Evolutionary conservation across 2,888 invertebrate genomes (phyloP).

Genomic region (Pseudanteris insignis): DNA sequence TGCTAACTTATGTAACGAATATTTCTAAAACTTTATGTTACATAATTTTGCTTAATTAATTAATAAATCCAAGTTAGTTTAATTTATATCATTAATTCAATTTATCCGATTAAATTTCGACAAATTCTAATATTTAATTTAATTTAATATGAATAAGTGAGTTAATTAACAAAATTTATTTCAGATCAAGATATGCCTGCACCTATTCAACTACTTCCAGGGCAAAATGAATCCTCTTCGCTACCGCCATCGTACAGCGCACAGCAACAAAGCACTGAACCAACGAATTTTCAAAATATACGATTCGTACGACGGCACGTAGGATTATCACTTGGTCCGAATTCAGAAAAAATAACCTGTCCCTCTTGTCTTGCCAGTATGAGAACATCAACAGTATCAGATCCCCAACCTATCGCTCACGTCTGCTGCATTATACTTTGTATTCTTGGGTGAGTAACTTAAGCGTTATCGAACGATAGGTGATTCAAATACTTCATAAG

Average conservation of each 20-base stretch:
- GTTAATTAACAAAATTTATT: no score
- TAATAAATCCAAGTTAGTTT: no score
- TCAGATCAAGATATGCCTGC: conserved; percentile 40
- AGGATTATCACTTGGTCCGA: conserved; percentile 56
- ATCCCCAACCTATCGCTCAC: conserved; percentile 66
- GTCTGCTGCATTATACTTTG: conserved; percentile 65
- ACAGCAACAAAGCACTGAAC: conserved; percentile 40
- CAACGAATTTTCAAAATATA: conserved; percentile 51
- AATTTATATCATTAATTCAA: no score
- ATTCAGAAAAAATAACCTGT: conserved; percentile 64
- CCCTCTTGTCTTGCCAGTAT: conserved; percentile 66
- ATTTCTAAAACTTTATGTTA: no score
- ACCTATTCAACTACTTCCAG: conserved; percentile 41
- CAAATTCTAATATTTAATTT: no score
- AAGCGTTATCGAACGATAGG: conserved; percentile 6
- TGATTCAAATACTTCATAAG: no score
- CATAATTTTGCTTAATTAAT: no score
- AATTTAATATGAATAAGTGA: no score
- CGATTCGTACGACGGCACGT: conserved; percentile 56
- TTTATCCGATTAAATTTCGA: no score
- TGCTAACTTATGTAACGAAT: no score
- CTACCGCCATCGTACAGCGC: conserved; percentile 32
- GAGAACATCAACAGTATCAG: conserved; percentile 66
- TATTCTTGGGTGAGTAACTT: conserved; percentile 58
- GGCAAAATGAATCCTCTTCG: conserved; percentile 20